Evolutionary conservation across 2,113 vertebrate species (phyloP).

Genomic region (Microtus richardsoni): DNA sequence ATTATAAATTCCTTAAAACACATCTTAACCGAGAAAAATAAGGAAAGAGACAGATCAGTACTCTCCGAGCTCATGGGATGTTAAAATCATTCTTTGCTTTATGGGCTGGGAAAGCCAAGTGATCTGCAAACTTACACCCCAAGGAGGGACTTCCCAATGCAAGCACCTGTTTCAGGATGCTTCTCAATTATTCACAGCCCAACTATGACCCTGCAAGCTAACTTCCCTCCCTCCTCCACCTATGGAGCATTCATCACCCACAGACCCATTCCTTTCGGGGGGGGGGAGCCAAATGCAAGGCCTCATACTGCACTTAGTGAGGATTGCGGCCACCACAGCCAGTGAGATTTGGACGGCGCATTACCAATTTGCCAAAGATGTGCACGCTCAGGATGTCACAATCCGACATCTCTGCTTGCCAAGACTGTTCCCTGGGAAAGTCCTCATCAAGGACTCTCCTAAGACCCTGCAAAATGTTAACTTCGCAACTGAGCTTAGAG

Average conservation of each 20-base stretch:
- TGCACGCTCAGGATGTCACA: neutral
- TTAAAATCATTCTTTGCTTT: conserved; percentile 24
- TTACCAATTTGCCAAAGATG: neutral
- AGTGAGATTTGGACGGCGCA: neutral
- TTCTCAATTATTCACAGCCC: conserved; percentile 74
- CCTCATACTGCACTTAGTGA: conserved; percentile 3
- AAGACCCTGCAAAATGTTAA: conserved; percentile 14
- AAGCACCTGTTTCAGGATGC: conserved; percentile 70
- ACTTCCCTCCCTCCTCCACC: neutral
- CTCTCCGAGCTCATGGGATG: neutral
- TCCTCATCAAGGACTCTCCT: neutral
- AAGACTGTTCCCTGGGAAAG: conserved; percentile 43
- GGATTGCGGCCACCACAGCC: neutral
- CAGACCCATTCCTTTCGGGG: neutral
- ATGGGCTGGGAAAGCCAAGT: conserved; percentile 23
- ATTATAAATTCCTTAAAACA: conserved; percentile 1
- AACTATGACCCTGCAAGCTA: conserved; percentile 47
- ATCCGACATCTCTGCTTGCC: neutral
- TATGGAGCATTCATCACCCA: neutral
- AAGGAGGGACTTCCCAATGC: conserved; percentile 55
- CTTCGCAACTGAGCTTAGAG: conserved; percentile 14
- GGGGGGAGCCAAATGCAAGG: neutral
- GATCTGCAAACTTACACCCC: conserved; percentile 59
- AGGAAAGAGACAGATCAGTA: neutral
- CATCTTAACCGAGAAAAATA: neutral